phyloP scores from a whole-genome alignment of 2,113 vertebrate species.

The Megalops atlanticus region DNA sequence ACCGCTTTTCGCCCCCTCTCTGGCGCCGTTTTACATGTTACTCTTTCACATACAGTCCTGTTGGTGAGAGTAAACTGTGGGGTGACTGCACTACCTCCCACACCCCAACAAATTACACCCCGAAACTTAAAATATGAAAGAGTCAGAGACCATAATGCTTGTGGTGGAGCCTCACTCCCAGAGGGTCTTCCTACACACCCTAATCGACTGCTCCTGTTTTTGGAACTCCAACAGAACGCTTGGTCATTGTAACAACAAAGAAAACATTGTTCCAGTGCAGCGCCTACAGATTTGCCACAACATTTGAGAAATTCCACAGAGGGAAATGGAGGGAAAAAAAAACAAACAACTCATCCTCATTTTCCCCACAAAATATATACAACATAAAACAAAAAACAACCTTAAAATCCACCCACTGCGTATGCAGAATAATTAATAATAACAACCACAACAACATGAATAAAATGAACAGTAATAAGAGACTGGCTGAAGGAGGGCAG shows the following conservation, averaged over 20 bases:
- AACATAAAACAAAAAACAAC: slow-evolving; percentile 23
- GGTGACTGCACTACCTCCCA: no score
- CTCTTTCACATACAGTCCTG: no score
- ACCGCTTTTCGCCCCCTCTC: no score
- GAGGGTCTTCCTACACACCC: no score
- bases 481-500: neutral
- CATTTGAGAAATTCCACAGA: slow-evolving; percentile 4
- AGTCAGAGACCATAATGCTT: no score
- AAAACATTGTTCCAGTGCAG: neutral
- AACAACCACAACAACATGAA: slow-evolving; percentile 12
- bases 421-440: slow-evolving; percentile 31
- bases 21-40: no score
- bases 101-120: no score
- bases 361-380: slow-evolving; percentile 25
- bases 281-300: neutral
- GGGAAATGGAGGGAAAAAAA: neutral
- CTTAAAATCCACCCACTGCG: slow-evolving; percentile 21
- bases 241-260: neutral
- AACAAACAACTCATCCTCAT: neutral
- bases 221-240: no score
- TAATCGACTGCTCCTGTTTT: no score
- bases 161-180: no score
- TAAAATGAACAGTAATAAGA: neutral
- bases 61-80: no score
- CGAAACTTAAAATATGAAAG: no score